Conservation (phyloP, 2,888 invertebrate species). For the Cecidostiba fungosa region DNA sequence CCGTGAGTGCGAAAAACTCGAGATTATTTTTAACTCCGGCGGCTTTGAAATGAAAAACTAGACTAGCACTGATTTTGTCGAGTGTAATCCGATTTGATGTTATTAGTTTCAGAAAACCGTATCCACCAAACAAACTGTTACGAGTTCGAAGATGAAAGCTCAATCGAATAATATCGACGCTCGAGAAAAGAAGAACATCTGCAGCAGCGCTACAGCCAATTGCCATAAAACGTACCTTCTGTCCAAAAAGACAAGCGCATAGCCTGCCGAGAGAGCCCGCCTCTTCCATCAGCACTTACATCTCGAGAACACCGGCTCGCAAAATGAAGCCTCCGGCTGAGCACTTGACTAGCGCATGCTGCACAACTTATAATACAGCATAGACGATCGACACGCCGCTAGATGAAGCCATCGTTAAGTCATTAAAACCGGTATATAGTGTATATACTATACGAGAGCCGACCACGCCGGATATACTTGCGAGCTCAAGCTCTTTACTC, state of each 20-base stretch:
- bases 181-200: too few relatives aligned
- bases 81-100: too few relatives aligned
- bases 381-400: slow-evolving; percentile 7
- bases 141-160: too few relatives aligned
- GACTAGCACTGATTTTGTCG: too few relatives aligned
- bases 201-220: neutral
- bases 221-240: neutral
- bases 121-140: too few relatives aligned
- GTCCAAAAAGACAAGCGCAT: neutral
- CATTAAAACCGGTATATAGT: slow-evolving; percentile 44
- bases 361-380: neutral
- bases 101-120: too few relatives aligned
- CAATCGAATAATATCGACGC: too few relatives aligned
- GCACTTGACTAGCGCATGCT: neutral
- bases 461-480: neutral
- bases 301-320: slow-evolving; percentile 3
- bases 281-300: slow-evolving; percentile 29
- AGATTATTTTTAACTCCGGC: too few relatives aligned
- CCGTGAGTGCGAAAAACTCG: too few relatives aligned
- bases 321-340: neutral
- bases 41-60: too few relatives aligned
- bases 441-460: neutral
- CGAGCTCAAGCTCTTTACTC: neutral
- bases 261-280: neutral
- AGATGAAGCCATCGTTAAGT: slow-evolving; percentile 51